A percentile compares a stretch with the other conserved stretches of the same genome.
phyloP scores from a whole-genome alignment of 2,888 invertebrate genomes.

The Sphecodes monilicornis region DNA sequence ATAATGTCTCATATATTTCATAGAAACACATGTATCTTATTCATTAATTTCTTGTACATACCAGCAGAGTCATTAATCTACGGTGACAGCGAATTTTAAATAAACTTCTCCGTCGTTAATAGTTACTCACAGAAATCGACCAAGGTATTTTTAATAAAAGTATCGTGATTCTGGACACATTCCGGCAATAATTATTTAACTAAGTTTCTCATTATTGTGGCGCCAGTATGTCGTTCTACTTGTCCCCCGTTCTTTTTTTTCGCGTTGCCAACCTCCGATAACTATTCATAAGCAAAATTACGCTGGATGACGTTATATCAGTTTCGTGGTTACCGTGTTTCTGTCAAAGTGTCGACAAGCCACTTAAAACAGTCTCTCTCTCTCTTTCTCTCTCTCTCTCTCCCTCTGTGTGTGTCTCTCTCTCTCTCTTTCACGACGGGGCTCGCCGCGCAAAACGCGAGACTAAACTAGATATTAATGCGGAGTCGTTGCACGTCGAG shows the following conservation, averaged over 20 bases:
- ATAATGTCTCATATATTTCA: background rate
- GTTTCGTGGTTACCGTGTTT: constrained; percentile 69
- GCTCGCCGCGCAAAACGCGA: constrained; percentile 51
- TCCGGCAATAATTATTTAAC: constrained; percentile 19
- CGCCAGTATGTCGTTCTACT: background rate
- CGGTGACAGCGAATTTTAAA: background rate
- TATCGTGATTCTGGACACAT: background rate
- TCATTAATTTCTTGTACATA: background rate
- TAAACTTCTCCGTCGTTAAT: background rate
- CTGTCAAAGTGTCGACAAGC: constrained; percentile 72
- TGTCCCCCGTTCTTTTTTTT: background rate
- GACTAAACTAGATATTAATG: constrained; percentile 74
- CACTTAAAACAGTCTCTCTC: constrained; percentile 58
- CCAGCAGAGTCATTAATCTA: background rate
- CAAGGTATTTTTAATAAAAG: background rate
- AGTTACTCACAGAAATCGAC: background rate
- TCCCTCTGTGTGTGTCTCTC: background rate
- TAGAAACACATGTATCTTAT: no score
- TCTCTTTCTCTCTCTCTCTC: background rate
- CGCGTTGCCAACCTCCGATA: constrained; percentile 45
- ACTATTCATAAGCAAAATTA: constrained; percentile 68
- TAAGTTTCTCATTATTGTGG: constrained; percentile 28
- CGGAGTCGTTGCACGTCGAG: constrained; percentile 67
- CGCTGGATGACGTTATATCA: constrained; percentile 65
- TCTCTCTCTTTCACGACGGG: constrained; percentile 23